phyloP scores from a whole-genome alignment of 2,797 vertebrate species.

The Spinus pinus region DNA sequence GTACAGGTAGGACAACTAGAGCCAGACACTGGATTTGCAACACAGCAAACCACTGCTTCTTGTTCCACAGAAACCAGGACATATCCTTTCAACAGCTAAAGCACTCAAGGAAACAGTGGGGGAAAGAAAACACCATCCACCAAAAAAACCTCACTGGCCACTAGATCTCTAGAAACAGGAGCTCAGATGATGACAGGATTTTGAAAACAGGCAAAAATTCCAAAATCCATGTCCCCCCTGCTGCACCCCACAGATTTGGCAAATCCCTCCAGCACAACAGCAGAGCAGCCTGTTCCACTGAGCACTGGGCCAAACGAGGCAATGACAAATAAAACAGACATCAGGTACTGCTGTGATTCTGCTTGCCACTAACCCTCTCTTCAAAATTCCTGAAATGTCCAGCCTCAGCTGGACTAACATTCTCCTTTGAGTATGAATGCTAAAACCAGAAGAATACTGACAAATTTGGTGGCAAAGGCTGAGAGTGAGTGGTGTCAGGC shows the following conservation, averaged over 20 bases:
- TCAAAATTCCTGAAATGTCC: not conserved
- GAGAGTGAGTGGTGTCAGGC: not conserved
- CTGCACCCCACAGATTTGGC: not conserved
- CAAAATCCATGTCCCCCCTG: not conserved
- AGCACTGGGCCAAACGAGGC: not conserved
- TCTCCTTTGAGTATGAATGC: not conserved
- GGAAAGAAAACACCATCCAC: not conserved
- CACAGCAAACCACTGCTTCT: not conserved
- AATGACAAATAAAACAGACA: not conserved
- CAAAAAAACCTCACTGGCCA: not conserved
- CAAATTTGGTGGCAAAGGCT: not conserved
- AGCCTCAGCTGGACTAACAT: not conserved
- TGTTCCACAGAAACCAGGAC: not conserved
- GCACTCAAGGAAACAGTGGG: not conserved
- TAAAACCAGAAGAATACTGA: not conserved
- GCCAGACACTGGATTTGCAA: not conserved
- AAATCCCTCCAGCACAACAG: not conserved
- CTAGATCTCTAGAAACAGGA: not conserved
- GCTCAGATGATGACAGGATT: not conserved
- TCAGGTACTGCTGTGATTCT: not conserved
- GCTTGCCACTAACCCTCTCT: not conserved
- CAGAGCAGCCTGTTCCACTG: not conserved
- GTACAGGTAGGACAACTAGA: not conserved
- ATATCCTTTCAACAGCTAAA: not conserved
- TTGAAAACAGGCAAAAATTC: not conserved